phyloP scores from a whole-genome alignment of 2,113 vertebrate species.

The Baryphthengus martii region DNA sequence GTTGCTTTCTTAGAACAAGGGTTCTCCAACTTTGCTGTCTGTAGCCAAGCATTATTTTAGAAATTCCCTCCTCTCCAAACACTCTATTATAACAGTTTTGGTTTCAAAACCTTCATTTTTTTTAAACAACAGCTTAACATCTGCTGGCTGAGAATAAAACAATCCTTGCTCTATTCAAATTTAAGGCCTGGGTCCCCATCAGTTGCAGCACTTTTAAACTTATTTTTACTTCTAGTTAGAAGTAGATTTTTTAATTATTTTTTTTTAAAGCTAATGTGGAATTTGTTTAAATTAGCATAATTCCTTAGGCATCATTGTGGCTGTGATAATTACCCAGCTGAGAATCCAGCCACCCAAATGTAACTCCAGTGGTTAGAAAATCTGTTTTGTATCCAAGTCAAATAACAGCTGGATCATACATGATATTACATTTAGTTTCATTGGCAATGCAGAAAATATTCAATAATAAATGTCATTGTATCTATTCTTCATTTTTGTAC shows the following conservation, averaged over 20 bases:
- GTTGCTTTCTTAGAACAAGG: not conserved
- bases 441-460: constrained; percentile 51
- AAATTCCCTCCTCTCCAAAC: not conserved
- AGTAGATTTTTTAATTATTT: constrained; percentile 18
- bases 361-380: not conserved
- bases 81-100: not conserved
- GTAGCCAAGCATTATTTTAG: not conserved
- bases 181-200: constrained; percentile 8
- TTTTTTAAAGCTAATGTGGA: constrained; percentile 45
- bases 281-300: not conserved
- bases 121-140: constrained; percentile 2
- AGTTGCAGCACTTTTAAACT: not conserved
- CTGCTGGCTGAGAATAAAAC: constrained; percentile 27
- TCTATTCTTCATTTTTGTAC: constrained; percentile 33
- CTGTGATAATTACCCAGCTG: not conserved
- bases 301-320: not conserved
- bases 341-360: not conserved
- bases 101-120: not conserved
- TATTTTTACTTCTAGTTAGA: constrained; percentile 1
- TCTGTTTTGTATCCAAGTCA: not conserved
- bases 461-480: constrained; percentile 40
- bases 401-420: not conserved
- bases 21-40: not conserved
- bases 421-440: constrained; percentile 2
- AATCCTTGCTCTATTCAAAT: not conserved